Percentiles rank a stretch among this genome's conserved stretches.
Evolutionary conservation across 35 echinoderm and acorn worm genomes (phyloP).

Genomic region (Hemicentrotus pulcherrimus): DNA sequence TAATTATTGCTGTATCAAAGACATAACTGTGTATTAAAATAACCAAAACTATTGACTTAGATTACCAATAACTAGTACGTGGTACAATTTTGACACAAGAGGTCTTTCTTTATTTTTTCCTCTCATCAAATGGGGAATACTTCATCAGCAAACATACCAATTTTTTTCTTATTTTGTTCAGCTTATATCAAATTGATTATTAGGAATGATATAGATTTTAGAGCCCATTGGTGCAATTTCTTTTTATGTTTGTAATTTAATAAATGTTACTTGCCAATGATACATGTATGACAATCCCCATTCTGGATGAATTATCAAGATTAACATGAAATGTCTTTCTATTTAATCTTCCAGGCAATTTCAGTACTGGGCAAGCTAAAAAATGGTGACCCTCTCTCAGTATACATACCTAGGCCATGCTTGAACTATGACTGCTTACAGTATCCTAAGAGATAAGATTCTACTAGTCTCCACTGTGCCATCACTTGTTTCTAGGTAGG

Average conservation of each 20-base stretch:
- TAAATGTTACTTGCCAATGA: no score
- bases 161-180: no score
- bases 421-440: constrained; percentile 68
- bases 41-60: neutral
- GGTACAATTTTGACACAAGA: neutral
- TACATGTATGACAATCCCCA: no score
- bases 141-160: neutral
- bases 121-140: neutral
- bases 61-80: neutral
- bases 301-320: no score
- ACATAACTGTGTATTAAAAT: neutral
- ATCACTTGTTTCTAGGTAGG: constrained; percentile 77
- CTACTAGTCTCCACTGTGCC: constrained; percentile 72
- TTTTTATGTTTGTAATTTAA: no score
- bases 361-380: neutral
- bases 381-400: neutral
- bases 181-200: no score
- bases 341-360: neutral
- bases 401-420: constrained; percentile 82
- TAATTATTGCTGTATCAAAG: neutral
- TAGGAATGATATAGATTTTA: no score
- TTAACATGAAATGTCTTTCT: no score
- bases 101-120: neutral
- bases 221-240: no score
- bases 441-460: constrained; percentile 48